phyloP scores from a whole-genome alignment of 2,888 invertebrate genomes.

The Dilophus febrilis region DNA sequence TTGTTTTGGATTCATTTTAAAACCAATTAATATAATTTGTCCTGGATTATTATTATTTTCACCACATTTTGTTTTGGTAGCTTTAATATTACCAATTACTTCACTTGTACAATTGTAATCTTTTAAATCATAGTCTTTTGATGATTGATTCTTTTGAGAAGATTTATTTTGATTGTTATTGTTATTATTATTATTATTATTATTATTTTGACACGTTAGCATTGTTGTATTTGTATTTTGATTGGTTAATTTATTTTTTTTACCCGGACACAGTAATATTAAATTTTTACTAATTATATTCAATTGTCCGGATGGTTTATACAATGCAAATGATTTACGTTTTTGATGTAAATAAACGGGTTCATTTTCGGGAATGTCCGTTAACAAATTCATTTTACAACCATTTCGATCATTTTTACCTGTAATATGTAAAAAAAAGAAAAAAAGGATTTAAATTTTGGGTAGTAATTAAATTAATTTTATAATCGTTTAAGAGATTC shows the following conservation, averaged over 20 bases:
- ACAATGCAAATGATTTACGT: slow-evolving; percentile 9
- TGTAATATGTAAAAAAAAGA: too few species aligned
- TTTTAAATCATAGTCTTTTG: slow-evolving; percentile 4
- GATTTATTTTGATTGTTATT: background rate
- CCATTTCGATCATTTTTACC: too few species aligned
- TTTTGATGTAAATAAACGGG: slow-evolving; percentile 10
- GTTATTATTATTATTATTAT: background rate
- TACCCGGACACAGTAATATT: slow-evolving; percentile 14
- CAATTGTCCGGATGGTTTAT: slow-evolving; percentile 12
- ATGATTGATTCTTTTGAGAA: too few species aligned
- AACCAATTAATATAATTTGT: slow-evolving; percentile 16
- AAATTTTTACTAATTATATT: slow-evolving; percentile 13
- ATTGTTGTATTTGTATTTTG: slow-evolving; percentile 5
- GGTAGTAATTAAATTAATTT: too few species aligned
- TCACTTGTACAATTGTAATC: slow-evolving; percentile 11
- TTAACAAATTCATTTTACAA: too few species aligned
- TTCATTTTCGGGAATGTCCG: slow-evolving; percentile 9
- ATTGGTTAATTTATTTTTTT: slow-evolving; percentile 12
- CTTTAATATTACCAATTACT: slow-evolving; percentile 13
- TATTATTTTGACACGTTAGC: slow-evolving; percentile 8
- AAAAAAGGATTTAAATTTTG: too few species aligned
- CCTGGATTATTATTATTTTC: slow-evolving; percentile 10
- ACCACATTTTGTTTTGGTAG: slow-evolving; percentile 18
- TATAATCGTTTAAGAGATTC: too few species aligned
- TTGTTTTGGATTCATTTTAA: slow-evolving; percentile 7